A percentile compares a stretch with the other conserved stretches of the same genome.
Evolutionary conservation across 2,797 vertebrate genomes (phyloP).

Genomic region (Clarias platycephalus): DNA sequence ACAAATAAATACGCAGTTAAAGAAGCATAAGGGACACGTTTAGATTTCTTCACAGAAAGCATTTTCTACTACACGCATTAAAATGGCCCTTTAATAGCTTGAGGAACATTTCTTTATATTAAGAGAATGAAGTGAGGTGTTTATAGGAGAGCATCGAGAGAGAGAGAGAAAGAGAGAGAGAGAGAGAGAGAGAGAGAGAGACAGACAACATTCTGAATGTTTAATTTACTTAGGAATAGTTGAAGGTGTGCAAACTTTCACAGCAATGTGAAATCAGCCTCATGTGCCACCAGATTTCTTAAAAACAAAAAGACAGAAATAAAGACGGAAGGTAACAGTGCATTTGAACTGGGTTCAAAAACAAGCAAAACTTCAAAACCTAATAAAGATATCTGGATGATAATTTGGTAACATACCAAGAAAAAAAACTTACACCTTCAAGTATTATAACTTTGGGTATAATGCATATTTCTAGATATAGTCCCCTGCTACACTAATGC

Average conservation of each 20-base stretch:
- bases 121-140: constrained; percentile 37
- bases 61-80: constrained; percentile 36
- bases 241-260: constrained; percentile 40
- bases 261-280: constrained; percentile 7
- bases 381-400: background rate
- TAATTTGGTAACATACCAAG: background rate
- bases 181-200: background rate
- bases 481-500: too few relatives aligned
- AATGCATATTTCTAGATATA: too few relatives aligned
- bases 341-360: background rate
- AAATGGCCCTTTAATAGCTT: constrained; percentile 38
- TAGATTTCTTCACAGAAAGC: constrained; percentile 34
- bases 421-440: background rate
- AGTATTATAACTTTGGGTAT: background rate
- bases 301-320: background rate
- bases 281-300: background rate
- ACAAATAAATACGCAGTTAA: constrained; percentile 46
- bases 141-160: constrained; percentile 12
- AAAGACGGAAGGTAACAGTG: background rate
- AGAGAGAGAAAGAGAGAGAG: background rate
- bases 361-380: background rate
- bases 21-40: constrained; percentile 34
- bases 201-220: constrained; percentile 27
- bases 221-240: constrained; percentile 42
- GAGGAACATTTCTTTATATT: constrained; percentile 31